Evolutionary conservation across 1,140 invertebrate genomes (phyloP).

Genomic region (Brachionus rotundiformis): DNA sequence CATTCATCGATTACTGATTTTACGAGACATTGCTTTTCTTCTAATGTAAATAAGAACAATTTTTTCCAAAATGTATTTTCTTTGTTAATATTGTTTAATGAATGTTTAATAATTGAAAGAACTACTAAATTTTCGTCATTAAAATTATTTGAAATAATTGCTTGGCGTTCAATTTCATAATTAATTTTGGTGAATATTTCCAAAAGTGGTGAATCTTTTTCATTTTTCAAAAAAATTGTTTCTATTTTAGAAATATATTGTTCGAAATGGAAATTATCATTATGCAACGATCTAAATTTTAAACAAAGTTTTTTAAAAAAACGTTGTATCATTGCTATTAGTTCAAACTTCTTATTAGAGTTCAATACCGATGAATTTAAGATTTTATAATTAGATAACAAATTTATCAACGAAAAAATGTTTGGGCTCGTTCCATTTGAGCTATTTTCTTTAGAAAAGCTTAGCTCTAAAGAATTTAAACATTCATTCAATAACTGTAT

Average conservation of each 20-base stretch:
- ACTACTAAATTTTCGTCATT: not conserved
- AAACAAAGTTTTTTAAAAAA: not conserved
- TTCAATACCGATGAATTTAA: not conserved
- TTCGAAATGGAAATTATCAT: not conserved
- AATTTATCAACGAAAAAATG: constrained; percentile 14
- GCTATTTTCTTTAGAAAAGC: not conserved
- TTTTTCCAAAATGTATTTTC: not conserved
- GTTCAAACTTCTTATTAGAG: not conserved
- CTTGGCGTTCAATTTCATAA: not conserved
- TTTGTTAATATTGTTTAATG: not conserved
- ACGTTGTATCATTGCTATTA: not conserved
- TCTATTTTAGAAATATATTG: not conserved
- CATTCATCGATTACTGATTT: constrained; percentile 14
- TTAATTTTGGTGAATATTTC: constrained; percentile 2
- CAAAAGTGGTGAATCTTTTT: not conserved
- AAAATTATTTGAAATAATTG: not conserved
- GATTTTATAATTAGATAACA: not conserved
- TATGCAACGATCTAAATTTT: not conserved
- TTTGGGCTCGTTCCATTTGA: not conserved
- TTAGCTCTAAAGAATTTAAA: not conserved
- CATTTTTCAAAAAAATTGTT: not conserved
- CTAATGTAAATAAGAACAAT: not conserved
- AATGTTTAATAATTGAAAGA: not conserved
- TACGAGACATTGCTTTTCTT: not conserved
- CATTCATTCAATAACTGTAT: not conserved